Percentiles rank a stretch among this genome's conserved stretches.
Conservation (phyloP, 2,888 invertebrate genomes). For the Glomeris marginata region DNA sequence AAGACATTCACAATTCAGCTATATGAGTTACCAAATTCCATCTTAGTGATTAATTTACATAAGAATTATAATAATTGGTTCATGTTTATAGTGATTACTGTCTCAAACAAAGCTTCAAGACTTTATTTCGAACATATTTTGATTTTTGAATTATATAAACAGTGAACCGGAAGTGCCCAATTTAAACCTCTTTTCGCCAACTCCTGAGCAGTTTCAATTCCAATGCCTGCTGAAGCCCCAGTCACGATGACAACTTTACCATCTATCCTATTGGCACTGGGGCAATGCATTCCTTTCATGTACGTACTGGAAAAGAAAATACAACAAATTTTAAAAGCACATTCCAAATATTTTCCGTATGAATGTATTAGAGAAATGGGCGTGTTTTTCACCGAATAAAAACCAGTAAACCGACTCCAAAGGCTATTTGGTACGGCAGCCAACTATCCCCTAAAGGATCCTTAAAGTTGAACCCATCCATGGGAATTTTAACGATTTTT, state of each 20-base stretch:
- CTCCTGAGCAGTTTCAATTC: constrained; percentile 10
- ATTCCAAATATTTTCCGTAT: neutral
- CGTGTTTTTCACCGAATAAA: constrained; percentile 6
- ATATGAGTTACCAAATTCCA: too few relatives aligned
- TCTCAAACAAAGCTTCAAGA: too few relatives aligned
- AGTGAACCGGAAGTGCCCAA: too few relatives aligned
- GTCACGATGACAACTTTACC: constrained; percentile 11
- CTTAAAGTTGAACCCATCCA: too few relatives aligned
- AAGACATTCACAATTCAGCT: too few relatives aligned
- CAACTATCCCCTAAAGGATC: constrained; percentile 6
- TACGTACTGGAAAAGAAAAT: constrained; percentile 7
- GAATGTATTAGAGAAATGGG: neutral
- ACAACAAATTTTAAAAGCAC: neutral
- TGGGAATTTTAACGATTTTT: too few relatives aligned
- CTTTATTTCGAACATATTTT: too few relatives aligned
- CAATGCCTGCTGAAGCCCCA: constrained; percentile 10
- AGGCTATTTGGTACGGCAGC: constrained; percentile 10
- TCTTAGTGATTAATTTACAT: too few relatives aligned
- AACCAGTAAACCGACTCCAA: constrained; percentile 8
- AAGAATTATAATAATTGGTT: neutral
- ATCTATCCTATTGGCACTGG: neutral
- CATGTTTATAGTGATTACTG: neutral
- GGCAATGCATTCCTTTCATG: constrained; percentile 10
- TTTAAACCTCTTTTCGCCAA: constrained; percentile 16
- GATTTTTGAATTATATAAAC: too few relatives aligned